These are phyloP conservation scores for Ambastaia sidthimunki DNA, from an alignment of 2,797 vertebrate species.

Conservation along the genomic window DNA sequence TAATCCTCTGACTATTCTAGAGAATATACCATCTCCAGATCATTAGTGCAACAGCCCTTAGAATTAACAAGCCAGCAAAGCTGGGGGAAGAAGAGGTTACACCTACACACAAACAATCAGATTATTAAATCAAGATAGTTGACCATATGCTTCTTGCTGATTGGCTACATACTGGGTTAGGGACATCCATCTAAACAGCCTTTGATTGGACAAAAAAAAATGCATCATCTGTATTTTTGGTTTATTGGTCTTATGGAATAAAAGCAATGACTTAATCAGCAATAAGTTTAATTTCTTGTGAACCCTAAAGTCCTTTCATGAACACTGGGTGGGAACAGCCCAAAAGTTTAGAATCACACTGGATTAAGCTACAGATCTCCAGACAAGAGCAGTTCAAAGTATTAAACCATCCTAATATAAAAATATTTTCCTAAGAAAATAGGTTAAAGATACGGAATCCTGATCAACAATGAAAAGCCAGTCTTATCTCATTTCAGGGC, in stretches of 20 bases:
- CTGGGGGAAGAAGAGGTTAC: background rate
- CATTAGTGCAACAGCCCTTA: constrained; percentile 6
- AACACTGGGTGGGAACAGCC: too few relatives aligned
- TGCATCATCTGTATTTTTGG: too few relatives aligned
- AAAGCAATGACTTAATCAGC: too few relatives aligned
- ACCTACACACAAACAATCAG: background rate
- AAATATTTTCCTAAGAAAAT: too few relatives aligned
- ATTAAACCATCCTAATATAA: background rate
- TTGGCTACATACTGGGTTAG: background rate
- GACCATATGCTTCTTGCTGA: background rate
- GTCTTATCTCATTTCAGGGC: too few relatives aligned
- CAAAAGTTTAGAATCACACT: background rate
- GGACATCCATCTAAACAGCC: background rate
- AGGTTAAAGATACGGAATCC: background rate
- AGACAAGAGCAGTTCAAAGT: background rate
- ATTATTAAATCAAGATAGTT: background rate
- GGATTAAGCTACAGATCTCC: background rate
- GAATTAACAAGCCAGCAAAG: constrained; percentile 31
- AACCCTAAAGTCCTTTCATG: too few relatives aligned
- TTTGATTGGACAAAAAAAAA: background rate
- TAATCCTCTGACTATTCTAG: background rate
- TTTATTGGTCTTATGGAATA: too few relatives aligned
- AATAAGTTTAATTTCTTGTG: too few relatives aligned
- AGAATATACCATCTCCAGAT: background rate
- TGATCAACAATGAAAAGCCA: constrained; percentile 11